A percentile compares a stretch with the other conserved stretches of the same genome.
These are phyloP conservation scores for Drosophila pullipes DNA, from an alignment of 2,888 invertebrate genomes.

Conservation along the genomic window DNA sequence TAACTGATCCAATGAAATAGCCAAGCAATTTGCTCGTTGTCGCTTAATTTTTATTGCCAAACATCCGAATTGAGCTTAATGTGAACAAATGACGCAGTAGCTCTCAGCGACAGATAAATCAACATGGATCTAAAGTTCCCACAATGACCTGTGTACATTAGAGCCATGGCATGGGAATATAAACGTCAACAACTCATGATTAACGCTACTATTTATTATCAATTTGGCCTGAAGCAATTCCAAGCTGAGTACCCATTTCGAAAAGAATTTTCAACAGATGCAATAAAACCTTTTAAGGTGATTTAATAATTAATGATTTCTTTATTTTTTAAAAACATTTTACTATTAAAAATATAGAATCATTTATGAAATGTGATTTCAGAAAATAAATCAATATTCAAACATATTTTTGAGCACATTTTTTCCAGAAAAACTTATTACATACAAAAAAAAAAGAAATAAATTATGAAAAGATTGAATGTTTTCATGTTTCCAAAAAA, in stretches of 20 bases:
- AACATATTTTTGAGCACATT: background rate
- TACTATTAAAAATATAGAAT: background rate
- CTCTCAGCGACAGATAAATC: conserved; percentile 51
- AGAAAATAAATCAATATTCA: background rate
- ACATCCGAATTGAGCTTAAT: conserved; percentile 65
- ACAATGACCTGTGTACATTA: background rate
- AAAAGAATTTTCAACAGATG: background rate
- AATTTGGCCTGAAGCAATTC: background rate
- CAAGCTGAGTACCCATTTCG: background rate
- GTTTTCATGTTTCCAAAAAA: background rate
- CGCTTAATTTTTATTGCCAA: conserved; percentile 72
- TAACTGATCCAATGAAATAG: conserved; percentile 39
- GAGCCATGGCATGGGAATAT: background rate
- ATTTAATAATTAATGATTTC: background rate
- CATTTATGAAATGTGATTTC: background rate
- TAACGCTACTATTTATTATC: background rate
- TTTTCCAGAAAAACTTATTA: background rate
- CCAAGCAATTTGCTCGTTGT: conserved; percentile 51
- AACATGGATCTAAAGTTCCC: conserved; percentile 22
- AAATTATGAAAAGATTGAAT: background rate
- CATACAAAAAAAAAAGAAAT: background rate
- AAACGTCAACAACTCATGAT: background rate
- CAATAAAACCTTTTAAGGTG: background rate
- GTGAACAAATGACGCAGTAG: conserved; percentile 57
- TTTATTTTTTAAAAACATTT: background rate